These are phyloP conservation scores for Drusus annulatus DNA, from an alignment of 1,140 invertebrate genomes.

Conservation along the genomic window DNA sequence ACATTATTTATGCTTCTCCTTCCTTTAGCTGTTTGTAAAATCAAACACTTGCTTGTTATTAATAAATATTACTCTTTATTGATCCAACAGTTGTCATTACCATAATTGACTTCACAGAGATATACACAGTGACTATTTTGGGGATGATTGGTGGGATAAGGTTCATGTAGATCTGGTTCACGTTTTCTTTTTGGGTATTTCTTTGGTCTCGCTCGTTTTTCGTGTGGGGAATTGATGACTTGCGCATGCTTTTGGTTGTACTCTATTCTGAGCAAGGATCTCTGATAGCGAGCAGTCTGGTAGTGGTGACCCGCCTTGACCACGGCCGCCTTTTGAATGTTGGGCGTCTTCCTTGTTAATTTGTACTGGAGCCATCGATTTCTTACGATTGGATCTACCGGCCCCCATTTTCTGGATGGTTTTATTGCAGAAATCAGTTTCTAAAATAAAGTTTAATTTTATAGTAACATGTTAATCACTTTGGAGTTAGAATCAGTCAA, in stretches of 20 bases:
- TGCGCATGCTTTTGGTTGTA: constrained; percentile 19
- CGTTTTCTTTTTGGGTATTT: not conserved
- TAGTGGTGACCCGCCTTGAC: constrained; percentile 16
- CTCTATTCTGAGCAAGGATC: constrained; percentile 22
- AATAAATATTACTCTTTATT: constrained; percentile 21
- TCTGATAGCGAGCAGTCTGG: not conserved
- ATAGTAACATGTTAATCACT: no score
- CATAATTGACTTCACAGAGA: constrained; percentile 32
- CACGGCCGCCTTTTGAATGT: not conserved
- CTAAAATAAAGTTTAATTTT: constrained; percentile 64
- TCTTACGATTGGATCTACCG: constrained; percentile 70
- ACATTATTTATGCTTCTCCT: no score
- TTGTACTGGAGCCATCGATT: constrained; percentile 71
- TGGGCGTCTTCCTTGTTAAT: constrained; percentile 40
- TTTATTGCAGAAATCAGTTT: constrained; percentile 70
- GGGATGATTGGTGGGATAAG: not conserved
- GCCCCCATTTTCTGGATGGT: constrained; percentile 72
- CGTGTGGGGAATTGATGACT: constrained; percentile 6
- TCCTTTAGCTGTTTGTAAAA: no score
- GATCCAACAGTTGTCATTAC: constrained; percentile 26
- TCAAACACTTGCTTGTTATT: not conserved
- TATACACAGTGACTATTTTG: constrained; percentile 32
- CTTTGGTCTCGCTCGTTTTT: not conserved
- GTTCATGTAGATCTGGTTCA: not conserved
- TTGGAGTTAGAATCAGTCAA: not conserved